Conservation (phyloP, 2,888 invertebrate genomes). For the Andricus curvator region DNA sequence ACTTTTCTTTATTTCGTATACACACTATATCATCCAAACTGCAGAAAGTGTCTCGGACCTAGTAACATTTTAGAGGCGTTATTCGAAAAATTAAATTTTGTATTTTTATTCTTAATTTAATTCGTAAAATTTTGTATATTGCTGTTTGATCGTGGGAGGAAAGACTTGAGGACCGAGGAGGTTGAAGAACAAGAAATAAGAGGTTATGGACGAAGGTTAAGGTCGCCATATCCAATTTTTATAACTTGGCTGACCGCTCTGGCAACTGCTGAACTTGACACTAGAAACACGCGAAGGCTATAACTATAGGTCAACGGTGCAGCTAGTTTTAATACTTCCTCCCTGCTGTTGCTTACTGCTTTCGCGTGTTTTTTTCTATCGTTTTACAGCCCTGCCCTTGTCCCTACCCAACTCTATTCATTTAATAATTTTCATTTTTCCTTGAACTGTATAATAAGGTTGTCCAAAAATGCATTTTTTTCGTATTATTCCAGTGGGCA, state of each 20-base stretch:
- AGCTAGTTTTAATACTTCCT: slow-evolving; percentile 2
- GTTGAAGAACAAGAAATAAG: neutral
- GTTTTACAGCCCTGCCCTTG: neutral
- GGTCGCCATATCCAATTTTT: slow-evolving; percentile 67
- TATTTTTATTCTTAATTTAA: too few relatives aligned
- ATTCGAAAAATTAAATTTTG: too few relatives aligned
- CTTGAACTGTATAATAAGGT: too few relatives aligned
- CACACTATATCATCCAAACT: too few relatives aligned
- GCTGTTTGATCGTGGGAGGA: too few relatives aligned
- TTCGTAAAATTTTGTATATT: too few relatives aligned
- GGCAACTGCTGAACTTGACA: slow-evolving; percentile 65
- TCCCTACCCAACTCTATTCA: neutral
- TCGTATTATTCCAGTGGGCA: too few relatives aligned
- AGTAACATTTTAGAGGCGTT: too few relatives aligned
- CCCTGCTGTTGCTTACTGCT: neutral
- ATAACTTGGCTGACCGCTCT: slow-evolving; percentile 66
- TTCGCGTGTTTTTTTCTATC: slow-evolving; percentile 5
- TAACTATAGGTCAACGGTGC: neutral
- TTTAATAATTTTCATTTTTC: neutral
- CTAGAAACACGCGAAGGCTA: slow-evolving; percentile 27
- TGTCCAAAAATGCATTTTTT: too few relatives aligned
- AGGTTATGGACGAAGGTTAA: slow-evolving; percentile 60
- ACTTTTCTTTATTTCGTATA: too few relatives aligned
- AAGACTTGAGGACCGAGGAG: too few relatives aligned
- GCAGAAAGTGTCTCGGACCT: too few relatives aligned